These are phyloP conservation scores for Cheirogaleus medius DNA, from an alignment of 2,113 vertebrate species.

Conservation along the genomic window DNA sequence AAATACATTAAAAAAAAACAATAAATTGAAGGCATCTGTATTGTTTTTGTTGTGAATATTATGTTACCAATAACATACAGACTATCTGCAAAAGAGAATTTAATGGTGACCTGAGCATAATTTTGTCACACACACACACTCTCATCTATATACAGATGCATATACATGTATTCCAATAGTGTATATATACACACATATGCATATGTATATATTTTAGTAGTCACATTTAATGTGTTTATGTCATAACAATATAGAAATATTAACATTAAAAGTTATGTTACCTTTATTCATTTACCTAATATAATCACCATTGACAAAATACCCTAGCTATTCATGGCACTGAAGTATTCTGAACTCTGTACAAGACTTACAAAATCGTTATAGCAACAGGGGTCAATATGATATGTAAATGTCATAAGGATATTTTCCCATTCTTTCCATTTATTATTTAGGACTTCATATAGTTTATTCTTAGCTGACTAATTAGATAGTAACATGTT, in stretches of 20 bases:
- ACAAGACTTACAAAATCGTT: neutral
- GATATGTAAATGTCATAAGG: neutral
- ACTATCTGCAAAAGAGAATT: neutral
- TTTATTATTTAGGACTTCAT: neutral
- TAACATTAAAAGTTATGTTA: neutral
- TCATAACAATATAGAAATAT: neutral
- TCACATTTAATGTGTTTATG: neutral
- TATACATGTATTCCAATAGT: too few relatives aligned
- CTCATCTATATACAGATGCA: too few relatives aligned
- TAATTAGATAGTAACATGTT: neutral
- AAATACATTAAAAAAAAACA: neutral
- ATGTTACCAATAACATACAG: neutral
- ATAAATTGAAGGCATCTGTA: neutral
- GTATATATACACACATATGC: too few relatives aligned
- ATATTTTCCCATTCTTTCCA: neutral
- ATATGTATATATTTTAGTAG: neutral
- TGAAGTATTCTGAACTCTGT: neutral
- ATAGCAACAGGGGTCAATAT: neutral
- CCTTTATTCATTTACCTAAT: neutral
- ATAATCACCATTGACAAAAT: neutral
- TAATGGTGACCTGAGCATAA: neutral
- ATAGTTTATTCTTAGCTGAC: neutral
- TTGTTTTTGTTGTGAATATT: constrained; percentile 30
- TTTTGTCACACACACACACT: neutral
- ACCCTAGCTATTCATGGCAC: neutral